Evolutionary conservation across 2,888 invertebrate genomes (phyloP), one percentile per base, ranked within the genome.

Genomic region (Phortica magna): DNA sequence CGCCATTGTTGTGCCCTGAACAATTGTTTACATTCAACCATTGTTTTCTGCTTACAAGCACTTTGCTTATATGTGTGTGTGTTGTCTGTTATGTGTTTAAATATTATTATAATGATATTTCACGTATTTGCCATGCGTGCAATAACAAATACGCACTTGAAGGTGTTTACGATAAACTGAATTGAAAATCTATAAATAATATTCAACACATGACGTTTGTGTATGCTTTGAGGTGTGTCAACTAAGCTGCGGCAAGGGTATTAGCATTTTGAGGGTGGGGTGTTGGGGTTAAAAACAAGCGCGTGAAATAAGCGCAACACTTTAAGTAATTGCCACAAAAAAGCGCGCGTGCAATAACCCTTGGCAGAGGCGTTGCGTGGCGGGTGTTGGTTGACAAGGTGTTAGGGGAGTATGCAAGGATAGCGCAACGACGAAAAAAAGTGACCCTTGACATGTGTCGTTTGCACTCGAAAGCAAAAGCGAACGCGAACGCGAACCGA

Each of bases 391-490:
- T 17, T 55, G 55, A n/a, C n/a, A 55, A 55, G 14, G 55, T n/a
- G 55, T 55, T 2, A 55, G 14, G 55, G 7, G 14, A 17, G 55
- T 14, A n/a, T 14, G 14, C n/a, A 17, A 17, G 17, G n/a, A 55
- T n/a, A 67, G 42, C 22, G 53, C 53, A 53, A 43, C 17, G 65
- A 17, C 55, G 65, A 71, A 78, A 64, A 74, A 68, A 80, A 83
- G 80, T 87, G 85, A 85, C 84, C 87, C 85, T 82, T 84, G 81
- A 85, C 85, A 85, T 87, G 87, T 87, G 85, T 87, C 81, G 79
- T 79, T 81, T 68, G 78, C 76, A 76, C 76, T 74, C 31, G 31
- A 31, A 31, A 2, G 41, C 65, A n/a, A n/a, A n/a, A n/a, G n/a
- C n/a, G n/a, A n/a, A n/a, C n/a, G n/a, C n/a, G n/a, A n/a, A n/a